These are phyloP conservation scores for Anoncus sp. DNA, from an alignment of 2,888 invertebrate species.

Conservation along the genomic window DNA sequence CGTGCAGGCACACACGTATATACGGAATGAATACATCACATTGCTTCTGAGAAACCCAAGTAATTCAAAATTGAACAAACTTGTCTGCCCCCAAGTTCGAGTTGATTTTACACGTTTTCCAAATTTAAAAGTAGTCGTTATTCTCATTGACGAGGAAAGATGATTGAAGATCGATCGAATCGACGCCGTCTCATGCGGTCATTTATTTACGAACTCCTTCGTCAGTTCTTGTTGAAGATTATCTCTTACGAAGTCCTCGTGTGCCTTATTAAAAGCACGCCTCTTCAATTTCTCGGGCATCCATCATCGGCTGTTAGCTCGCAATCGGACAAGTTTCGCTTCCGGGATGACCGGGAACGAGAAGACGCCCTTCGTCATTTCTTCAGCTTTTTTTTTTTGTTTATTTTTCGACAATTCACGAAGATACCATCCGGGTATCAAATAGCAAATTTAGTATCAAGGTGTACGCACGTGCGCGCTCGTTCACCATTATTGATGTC, in stretches of 20 bases:
- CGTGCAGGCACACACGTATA: no score
- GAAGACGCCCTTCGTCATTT: slow-evolving; percentile 31
- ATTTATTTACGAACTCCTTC: slow-evolving; percentile 7
- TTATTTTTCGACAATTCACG: slow-evolving; percentile 67
- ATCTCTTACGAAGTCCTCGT: slow-evolving; percentile 17
- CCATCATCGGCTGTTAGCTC: slow-evolving; percentile 46
- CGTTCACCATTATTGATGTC: no score
- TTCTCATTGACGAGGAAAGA: slow-evolving; percentile 3
- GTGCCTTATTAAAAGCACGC: slow-evolving; percentile 36
- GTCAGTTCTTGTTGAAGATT: background rate
- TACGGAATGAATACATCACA: no score
- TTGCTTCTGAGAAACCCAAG: no score
- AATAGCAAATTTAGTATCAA: no score
- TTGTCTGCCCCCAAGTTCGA: no score
- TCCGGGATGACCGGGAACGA: slow-evolving; percentile 61
- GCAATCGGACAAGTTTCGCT: slow-evolving; percentile 58
- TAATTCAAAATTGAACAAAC: no score
- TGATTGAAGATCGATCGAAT: slow-evolving; percentile 33
- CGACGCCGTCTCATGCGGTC: background rate
- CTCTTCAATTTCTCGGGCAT: slow-evolving; percentile 50
- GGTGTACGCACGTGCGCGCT: no score
- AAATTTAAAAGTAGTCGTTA: slow-evolving; percentile 16
- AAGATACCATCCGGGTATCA: no score
- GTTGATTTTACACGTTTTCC: background rate
- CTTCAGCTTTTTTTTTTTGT: background rate